Evolutionary conservation across 2,888 invertebrate species (phyloP).

Genomic region (Polyommatus icarus): DNA sequence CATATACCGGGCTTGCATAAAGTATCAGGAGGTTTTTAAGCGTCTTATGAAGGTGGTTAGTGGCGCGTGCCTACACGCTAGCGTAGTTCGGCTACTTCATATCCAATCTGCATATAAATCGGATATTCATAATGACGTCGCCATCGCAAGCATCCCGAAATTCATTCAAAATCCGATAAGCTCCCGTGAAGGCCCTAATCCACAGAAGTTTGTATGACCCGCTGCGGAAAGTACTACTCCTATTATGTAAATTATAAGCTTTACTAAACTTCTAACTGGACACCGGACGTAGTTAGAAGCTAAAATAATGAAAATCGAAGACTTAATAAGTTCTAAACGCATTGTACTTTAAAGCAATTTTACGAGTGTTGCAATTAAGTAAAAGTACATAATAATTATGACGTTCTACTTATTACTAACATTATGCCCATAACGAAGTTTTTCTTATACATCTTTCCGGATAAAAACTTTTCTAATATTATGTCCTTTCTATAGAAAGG

Average conservation of each 20-base stretch:
- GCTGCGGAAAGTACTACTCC: slow-evolving; percentile 75
- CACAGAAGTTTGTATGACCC: slow-evolving; percentile 77
- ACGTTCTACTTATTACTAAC: too few relatives aligned
- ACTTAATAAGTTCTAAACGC: neutral
- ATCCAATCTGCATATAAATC: slow-evolving; percentile 80
- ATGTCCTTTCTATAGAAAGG: too few relatives aligned
- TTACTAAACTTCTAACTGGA: slow-evolving; percentile 72
- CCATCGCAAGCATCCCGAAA: slow-evolving; percentile 75
- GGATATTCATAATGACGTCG: slow-evolving; percentile 78
- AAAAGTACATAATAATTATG: too few relatives aligned
- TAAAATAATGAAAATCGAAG: slow-evolving; percentile 61
- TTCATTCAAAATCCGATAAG: slow-evolving; percentile 78
- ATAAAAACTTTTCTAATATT: too few relatives aligned
- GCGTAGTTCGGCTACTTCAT: slow-evolving; percentile 56
- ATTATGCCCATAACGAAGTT: too few relatives aligned
- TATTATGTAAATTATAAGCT: slow-evolving; percentile 79
- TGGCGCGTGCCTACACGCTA: slow-evolving; percentile 56
- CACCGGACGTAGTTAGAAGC: slow-evolving; percentile 67
- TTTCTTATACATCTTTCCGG: too few relatives aligned
- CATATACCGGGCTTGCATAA: neutral
- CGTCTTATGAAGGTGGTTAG: slow-evolving; percentile 45
- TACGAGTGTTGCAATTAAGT: too few relatives aligned
- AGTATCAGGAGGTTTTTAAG: slow-evolving; percentile 34
- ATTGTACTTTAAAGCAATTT: too few relatives aligned
- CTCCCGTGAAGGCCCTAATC: slow-evolving; percentile 76